A percentile compares a stretch with the other conserved stretches of the same genome.
These are phyloP conservation scores for Rhynchopsitta pachyrhyncha DNA, from an alignment of 2,113 vertebrate species.

Conservation along the genomic window DNA sequence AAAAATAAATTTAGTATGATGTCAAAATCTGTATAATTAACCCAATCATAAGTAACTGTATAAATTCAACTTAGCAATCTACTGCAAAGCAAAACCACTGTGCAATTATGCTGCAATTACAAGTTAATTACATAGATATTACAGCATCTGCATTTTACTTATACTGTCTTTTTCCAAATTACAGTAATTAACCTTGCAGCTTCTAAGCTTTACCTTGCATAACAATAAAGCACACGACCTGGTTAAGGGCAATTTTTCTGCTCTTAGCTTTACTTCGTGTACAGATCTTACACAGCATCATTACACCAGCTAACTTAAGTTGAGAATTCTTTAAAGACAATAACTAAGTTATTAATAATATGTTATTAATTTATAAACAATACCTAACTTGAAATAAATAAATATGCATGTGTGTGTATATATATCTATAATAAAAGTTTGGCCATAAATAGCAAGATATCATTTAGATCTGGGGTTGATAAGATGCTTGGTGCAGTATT, in stretches of 20 bases:
- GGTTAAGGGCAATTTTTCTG: background rate
- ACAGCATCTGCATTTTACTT: slow-evolving; percentile 30
- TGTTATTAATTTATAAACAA: background rate
- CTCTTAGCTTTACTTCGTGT: accelerated
- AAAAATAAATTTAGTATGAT: background rate
- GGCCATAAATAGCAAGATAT: background rate
- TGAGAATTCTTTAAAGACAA: background rate
- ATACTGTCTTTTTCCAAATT: slow-evolving; percentile 20
- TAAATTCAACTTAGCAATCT: background rate
- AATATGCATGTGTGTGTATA: too few relatives aligned
- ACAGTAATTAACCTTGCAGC: slow-evolving; percentile 20
- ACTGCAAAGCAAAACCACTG: background rate
- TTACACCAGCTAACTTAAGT: background rate
- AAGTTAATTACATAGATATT: slow-evolving; percentile 32
- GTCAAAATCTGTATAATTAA: background rate
- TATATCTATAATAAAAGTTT: background rate
- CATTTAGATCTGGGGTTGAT: background rate
- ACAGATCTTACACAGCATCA: background rate
- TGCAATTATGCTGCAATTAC: slow-evolving; percentile 36
- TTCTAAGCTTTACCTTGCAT: background rate
- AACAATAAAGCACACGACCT: background rate
- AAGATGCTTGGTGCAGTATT: background rate
- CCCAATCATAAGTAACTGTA: background rate
- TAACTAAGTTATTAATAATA: background rate
- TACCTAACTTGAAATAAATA: background rate